Evolutionary conservation across 2,888 invertebrate species (phyloP).

Genomic region (Cantharis rufa): DNA sequence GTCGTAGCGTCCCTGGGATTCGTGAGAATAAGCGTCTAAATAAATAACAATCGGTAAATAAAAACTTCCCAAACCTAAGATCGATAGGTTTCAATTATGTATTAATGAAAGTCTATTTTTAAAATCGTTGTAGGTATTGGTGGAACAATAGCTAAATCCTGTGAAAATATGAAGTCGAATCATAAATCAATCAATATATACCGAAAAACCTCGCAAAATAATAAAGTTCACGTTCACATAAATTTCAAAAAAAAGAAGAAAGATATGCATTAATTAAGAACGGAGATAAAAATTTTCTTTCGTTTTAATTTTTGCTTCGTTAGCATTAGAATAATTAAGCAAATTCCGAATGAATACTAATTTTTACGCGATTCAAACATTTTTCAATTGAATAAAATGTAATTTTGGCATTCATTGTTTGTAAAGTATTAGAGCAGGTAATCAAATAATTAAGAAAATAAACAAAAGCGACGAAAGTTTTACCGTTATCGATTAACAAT

Average conservation of each 20-base stretch:
- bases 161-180: background rate
- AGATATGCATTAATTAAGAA: background rate
- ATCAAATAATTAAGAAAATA: background rate
- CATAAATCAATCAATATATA: background rate
- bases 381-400: background rate
- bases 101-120: background rate
- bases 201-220: background rate
- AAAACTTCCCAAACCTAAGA: background rate
- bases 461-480: background rate
- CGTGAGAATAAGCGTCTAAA: slow-evolving; percentile 51
- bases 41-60: background rate
- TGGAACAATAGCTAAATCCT: background rate
- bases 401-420: background rate
- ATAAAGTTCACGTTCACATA: background rate
- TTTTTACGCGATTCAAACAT: background rate
- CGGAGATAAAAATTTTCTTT: background rate
- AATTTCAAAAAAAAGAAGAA: background rate
- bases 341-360: background rate
- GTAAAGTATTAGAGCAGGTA: background rate
- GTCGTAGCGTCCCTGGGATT: slow-evolving; percentile 51
- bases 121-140: background rate
- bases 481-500: background rate
- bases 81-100: background rate
- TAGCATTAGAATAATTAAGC: background rate
- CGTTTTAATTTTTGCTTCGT: background rate